These are phyloP conservation scores for Phrixothrix hirtus DNA, from an alignment of 2,888 invertebrate genomes.

Conservation along the genomic window DNA sequence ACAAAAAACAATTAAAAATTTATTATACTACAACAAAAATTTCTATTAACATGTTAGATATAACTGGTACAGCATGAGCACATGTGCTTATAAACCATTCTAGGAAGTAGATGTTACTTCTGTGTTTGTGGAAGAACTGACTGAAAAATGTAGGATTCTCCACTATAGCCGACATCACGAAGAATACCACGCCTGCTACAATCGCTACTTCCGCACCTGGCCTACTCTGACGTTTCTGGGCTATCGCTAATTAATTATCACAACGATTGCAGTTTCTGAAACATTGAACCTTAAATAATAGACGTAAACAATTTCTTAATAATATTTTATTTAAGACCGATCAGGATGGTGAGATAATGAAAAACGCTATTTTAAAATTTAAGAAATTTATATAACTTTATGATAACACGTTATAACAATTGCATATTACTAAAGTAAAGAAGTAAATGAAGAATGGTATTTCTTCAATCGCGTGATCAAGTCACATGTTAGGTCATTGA, in stretches of 20 bases:
- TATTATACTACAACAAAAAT: neutral
- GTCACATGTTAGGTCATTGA: too few relatives aligned
- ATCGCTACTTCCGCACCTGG: slow-evolving; percentile 37
- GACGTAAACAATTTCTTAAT: too few relatives aligned
- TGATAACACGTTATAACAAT: too few relatives aligned
- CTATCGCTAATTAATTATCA: neutral
- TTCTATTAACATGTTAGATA: neutral
- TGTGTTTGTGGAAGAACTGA: slow-evolving; percentile 39
- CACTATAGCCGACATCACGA: slow-evolving; percentile 40
- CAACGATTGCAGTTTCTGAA: too few relatives aligned
- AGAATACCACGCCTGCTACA: slow-evolving; percentile 46
- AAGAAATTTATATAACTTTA: too few relatives aligned
- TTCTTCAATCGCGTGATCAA: too few relatives aligned
- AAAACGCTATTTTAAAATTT: too few relatives aligned
- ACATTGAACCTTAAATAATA: too few relatives aligned
- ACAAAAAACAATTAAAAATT: neutral
- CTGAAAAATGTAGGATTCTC: slow-evolving; percentile 33
- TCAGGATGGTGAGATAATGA: too few relatives aligned
- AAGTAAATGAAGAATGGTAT: too few relatives aligned
- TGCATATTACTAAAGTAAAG: too few relatives aligned
- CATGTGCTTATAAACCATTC: slow-evolving; percentile 1
- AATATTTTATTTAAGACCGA: too few relatives aligned
- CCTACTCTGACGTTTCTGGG: slow-evolving; percentile 32
- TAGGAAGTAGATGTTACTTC: slow-evolving; percentile 10
- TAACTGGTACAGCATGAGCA: slow-evolving; percentile 5